phyloP scores from a whole-genome alignment of 2,113 vertebrate species.

The Amblyopsis rosae region DNA sequence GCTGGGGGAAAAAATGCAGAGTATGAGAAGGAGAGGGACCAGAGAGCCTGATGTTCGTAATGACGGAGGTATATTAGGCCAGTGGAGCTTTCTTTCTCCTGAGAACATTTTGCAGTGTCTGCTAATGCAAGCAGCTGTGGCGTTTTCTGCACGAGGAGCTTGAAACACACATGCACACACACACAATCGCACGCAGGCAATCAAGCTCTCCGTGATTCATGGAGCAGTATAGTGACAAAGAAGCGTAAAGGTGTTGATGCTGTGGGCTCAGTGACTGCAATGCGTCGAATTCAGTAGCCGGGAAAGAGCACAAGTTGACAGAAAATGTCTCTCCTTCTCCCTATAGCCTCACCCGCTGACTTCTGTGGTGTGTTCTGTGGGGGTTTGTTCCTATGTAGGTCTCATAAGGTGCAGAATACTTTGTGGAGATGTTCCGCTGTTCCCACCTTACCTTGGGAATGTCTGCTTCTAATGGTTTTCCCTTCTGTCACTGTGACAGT shows the following conservation, averaged over 20 bases:
- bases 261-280: slow-evolving; percentile 35
- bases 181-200: slow-evolving; percentile 20
- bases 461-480: slow-evolving; percentile 38
- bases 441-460: slow-evolving; percentile 3
- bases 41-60: slow-evolving; percentile 35
- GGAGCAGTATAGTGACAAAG: slow-evolving; percentile 19
- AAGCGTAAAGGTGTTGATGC: slow-evolving; percentile 22
- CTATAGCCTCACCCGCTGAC: not conserved
- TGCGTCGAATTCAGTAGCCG: slow-evolving; percentile 34
- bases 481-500: slow-evolving; percentile 39
- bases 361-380: not conserved
- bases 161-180: slow-evolving; percentile 21
- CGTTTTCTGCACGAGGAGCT: slow-evolving; percentile 23
- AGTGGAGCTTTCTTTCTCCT: slow-evolving; percentile 43
- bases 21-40: slow-evolving; percentile 19
- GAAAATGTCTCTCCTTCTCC: slow-evolving; percentile 8
- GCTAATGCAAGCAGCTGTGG: slow-evolving; percentile 36
- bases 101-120: slow-evolving; percentile 51
- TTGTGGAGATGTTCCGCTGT: not conserved
- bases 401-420: too few relatives aligned
- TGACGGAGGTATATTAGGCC: slow-evolving; percentile 59
- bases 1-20: slow-evolving; percentile 30
- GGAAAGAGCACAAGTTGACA: slow-evolving; percentile 22
- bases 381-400: too few relatives aligned
- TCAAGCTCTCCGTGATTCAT: slow-evolving; percentile 32